Evolutionary conservation across 2,113 vertebrate genomes (phyloP).

Genomic region (Anarhynchus alexandrinus): DNA sequence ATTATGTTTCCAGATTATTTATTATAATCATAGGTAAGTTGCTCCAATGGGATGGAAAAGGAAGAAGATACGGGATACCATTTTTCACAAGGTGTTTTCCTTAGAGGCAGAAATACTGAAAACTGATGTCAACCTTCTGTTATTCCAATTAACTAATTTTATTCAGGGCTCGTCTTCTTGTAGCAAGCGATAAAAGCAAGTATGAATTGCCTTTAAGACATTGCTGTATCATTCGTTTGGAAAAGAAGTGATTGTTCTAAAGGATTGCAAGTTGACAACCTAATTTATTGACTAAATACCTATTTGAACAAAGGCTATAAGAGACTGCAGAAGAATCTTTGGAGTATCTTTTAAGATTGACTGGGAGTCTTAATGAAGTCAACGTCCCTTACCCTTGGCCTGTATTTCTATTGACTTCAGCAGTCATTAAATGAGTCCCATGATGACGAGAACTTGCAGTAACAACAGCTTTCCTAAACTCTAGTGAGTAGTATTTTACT

Average conservation of each 20-base stretch:
- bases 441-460: neutral
- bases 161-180: neutral
- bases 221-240: neutral
- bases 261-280: neutral
- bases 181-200: neutral
- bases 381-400: neutral
- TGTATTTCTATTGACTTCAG: neutral
- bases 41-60: neutral
- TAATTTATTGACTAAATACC: conserved; percentile 38
- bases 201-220: neutral
- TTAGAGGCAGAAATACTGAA: neutral
- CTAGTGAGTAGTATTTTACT: neutral
- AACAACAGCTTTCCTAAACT: neutral
- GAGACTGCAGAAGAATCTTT: conserved; percentile 19
- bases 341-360: conserved; percentile 31
- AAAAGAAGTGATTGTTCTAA: neutral
- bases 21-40: neutral
- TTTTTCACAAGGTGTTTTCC: neutral
- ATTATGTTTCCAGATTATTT: neutral
- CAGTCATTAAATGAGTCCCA: neutral
- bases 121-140: neutral
- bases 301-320: conserved; percentile 32
- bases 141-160: neutral
- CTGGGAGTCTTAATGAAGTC: conserved; percentile 47
- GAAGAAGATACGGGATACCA: neutral